Base-by-base conservation (phyloP, 2,113 vertebrate species). In the Psammodynastes pulverulentus region DNA sequence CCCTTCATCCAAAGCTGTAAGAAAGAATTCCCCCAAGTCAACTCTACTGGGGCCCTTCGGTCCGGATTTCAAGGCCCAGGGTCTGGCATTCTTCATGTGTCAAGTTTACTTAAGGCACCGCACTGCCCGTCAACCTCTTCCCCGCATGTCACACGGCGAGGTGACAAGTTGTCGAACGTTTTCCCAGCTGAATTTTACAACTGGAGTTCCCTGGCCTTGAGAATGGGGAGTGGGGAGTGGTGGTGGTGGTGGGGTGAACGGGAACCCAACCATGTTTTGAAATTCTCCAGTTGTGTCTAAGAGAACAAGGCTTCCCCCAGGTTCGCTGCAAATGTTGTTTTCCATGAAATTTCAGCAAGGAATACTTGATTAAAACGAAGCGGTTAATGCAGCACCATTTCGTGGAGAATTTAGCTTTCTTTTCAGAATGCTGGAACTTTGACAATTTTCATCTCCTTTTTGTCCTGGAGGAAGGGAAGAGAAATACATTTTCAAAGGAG, bases 151-250 rank as follows among this genome's bases (percentile, higher is more conserved):
- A 46, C 45, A 90, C 54, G 39, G 48, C 3, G 48, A 93, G 8
- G 90, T 89, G 87, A 91, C 90, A 67, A 91, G 79, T 86, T 89
- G 92, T 56, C 23, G n/a, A 72, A 86, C 12, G 39, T 87, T 86
- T 67, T 85, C 87, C 45, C 46, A 4, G 46, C 39, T 56, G 53
- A 62, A 48, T 84, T 88, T 86, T 88, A 89, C 72, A 62, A 26
- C 62, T 29, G 84, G 0, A 5, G 4, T 85, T 90, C 8, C 43
- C 34, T 34, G 53, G 5, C 3, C 56, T 51, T 72, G 46, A 39
- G 34, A 79, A 79, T 43, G 34, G 34, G n/a, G 72, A 3, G 72
- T 39, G 85, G 24, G 46, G 17, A 1, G 21, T 21, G 4, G 34
- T n/a, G 52, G n/a, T 49, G 8, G 51, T n/a, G 86, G 19, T 51